Evolutionary conservation across 2,797 vertebrate species (phyloP).

Genomic region (Odontamblyopus rebecca): DNA sequence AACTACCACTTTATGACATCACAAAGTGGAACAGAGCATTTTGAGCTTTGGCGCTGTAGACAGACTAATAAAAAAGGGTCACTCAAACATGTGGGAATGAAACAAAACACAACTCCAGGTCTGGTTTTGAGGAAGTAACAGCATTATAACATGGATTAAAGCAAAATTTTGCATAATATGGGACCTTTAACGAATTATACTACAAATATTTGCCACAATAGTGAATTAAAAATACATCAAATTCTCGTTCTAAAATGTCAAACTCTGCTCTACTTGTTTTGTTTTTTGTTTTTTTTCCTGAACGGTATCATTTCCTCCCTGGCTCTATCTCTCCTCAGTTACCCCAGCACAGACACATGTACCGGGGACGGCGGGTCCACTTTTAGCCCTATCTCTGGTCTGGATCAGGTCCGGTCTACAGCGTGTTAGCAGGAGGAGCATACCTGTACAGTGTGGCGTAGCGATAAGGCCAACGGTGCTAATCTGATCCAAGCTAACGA

Average conservation of each 20-base stretch:
- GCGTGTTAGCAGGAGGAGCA: slow-evolving; percentile 52
- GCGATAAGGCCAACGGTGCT: slow-evolving; percentile 46
- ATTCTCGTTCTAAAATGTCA: background rate
- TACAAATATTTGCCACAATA: slow-evolving; percentile 15
- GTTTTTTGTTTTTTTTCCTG: background rate
- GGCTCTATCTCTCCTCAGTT: background rate
- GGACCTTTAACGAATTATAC: background rate
- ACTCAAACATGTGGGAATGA: too few relatives aligned
- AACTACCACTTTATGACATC: background rate
- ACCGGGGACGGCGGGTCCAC: background rate
- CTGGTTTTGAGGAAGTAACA: too few relatives aligned
- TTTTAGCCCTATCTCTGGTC: slow-evolving; percentile 51
- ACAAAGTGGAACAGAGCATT: too few relatives aligned
- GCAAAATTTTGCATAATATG: too few relatives aligned
- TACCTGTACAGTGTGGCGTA: slow-evolving; percentile 46
- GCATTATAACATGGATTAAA: too few relatives aligned
- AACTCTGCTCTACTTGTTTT: background rate
- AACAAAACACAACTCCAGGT: too few relatives aligned
- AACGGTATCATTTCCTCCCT: background rate
- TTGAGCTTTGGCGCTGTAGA: too few relatives aligned
- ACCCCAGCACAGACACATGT: background rate
- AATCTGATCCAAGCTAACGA: slow-evolving; percentile 52
- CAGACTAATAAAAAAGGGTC: too few relatives aligned
- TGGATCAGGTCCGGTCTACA: slow-evolving; percentile 63
- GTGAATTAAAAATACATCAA: too few relatives aligned